Base-by-base conservation (phyloP, 2,113 vertebrate species). In the Herpailurus yagouaroundi region DNA sequence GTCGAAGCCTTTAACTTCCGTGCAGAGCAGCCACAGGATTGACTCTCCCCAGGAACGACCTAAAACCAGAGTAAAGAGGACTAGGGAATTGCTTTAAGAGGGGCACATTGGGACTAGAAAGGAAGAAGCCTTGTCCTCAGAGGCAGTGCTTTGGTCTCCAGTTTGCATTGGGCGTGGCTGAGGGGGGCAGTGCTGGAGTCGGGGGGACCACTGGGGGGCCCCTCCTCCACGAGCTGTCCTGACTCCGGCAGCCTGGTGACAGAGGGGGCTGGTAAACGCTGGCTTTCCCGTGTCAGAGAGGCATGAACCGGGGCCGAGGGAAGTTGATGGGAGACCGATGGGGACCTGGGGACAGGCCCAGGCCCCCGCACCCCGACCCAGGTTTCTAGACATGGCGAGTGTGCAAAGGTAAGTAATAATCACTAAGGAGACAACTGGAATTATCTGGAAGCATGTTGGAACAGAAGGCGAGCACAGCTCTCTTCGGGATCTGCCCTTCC, bases 11-110 rank as follows among this genome's bases (percentile, higher is more conserved):
- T 73, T 94, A 45, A 66, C 52, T 73, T 83, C 25, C 5, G 4
- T 23, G 64, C 16, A 0, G 66, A 38, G 81, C 45, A 55, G 86
- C 36, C 1, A 0, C 55, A 60, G 63, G 69, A 57, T 2, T 36
- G 73, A 48, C 1, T 92, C 93, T 97, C 71, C 86, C 84, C 66
- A 79, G 91, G 84, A 88, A 60, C 85, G 82, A 91, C 91, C 95
- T 76, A 50, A 89, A 93, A 91, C 41, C 14, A 7, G 77, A 0
- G 13, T 63, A 63, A 45, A 27, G 66, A 79, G n/a, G n/a, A 63
- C 55, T 9, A 18, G 64, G 31, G 57, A 7, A 13, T 31, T 0
- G n/a, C 48, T 87, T 6, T 45, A 68, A 52, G 57, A 21, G 12
- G 7, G 57, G 18, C 31, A 33, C 5, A 0, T 3, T 3, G 77